Conservation (phyloP, 2,888 invertebrate species). For the Venusia cambrica region DNA sequence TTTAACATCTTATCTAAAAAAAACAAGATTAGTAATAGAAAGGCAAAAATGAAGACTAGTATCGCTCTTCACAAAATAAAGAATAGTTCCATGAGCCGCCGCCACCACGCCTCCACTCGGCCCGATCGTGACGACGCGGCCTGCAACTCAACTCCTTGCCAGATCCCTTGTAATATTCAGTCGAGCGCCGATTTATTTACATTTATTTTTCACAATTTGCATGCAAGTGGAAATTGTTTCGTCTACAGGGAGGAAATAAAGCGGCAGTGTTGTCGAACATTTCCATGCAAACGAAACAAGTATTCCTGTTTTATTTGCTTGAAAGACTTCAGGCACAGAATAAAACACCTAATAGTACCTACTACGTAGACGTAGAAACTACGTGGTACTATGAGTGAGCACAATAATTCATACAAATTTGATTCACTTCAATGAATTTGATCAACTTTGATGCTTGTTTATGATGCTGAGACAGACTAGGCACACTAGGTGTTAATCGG, state of each 20-base stretch:
- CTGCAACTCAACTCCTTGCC: constrained; percentile 12
- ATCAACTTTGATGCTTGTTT: no score
- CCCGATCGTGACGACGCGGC: constrained; percentile 1
- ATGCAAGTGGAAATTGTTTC: constrained; percentile 19
- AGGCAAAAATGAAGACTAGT: no score
- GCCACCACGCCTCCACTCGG: constrained; percentile 13
- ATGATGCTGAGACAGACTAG: no score
- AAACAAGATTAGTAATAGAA: no score
- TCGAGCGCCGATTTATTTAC: constrained; percentile 4
- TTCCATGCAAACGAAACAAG: constrained; percentile 5
- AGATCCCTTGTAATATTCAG: constrained; percentile 22
- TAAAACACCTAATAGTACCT: no score
- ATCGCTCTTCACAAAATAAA: background rate
- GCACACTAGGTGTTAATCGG: no score
- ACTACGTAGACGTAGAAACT: no score
- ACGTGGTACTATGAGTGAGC: no score
- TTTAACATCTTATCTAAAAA: no score
- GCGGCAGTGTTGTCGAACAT: constrained; percentile 10
- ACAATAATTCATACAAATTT: no score
- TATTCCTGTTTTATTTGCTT: constrained; percentile 4
- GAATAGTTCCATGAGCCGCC: constrained; percentile 11
- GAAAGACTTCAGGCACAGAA: no score
- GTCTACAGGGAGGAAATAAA: constrained; percentile 10
- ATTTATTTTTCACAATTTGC: constrained; percentile 23
- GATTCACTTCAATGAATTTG: no score